Percentiles rank a stretch among this genome's conserved stretches.
These are phyloP conservation scores for Phenganax marumi DNA, from an alignment of 92 coral and sea anemone species.

Conservation along the genomic window DNA sequence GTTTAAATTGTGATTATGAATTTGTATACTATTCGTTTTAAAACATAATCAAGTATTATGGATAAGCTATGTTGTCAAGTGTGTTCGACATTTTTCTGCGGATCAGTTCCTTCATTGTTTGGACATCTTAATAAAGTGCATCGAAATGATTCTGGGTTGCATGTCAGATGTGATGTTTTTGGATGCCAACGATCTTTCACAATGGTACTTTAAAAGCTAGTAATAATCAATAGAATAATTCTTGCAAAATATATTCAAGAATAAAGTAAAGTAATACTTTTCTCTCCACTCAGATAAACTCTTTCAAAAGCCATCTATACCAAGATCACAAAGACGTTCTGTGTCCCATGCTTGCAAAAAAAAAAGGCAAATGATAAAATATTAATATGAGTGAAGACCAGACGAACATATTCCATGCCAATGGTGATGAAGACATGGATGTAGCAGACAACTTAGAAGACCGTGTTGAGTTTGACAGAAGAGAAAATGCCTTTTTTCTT, in stretches of 20 bases:
- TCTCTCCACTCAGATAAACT: constrained; percentile 18
- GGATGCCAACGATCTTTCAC: constrained; percentile 40
- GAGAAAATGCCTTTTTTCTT: constrained; percentile 50
- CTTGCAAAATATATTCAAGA: background rate
- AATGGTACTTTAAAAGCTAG: constrained; percentile 30
- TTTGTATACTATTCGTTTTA: too few species aligned
- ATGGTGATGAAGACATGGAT: background rate
- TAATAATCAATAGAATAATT: too few species aligned
- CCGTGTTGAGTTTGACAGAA: constrained; percentile 19
- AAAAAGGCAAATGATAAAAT: constrained; percentile 23
- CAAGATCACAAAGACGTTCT: constrained; percentile 42
- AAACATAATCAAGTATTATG: constrained; percentile 1
- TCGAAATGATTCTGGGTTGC: constrained; percentile 36
- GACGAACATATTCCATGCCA: background rate
- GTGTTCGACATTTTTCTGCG: constrained; percentile 27
- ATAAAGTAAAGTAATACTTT: background rate
- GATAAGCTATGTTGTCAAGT: constrained; percentile 26
- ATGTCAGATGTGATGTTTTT: constrained; percentile 39
- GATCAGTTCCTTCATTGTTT: constrained; percentile 19
- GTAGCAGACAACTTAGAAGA: constrained; percentile 31
- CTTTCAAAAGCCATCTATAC: constrained; percentile 44
- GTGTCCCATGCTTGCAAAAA: constrained; percentile 1
- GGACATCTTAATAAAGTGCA: constrained; percentile 34
- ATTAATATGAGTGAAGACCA: background rate
- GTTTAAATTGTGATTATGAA: too few species aligned